Base-by-base conservation (phyloP, 2,113 vertebrate species). In the Emberiza fucata region DNA sequence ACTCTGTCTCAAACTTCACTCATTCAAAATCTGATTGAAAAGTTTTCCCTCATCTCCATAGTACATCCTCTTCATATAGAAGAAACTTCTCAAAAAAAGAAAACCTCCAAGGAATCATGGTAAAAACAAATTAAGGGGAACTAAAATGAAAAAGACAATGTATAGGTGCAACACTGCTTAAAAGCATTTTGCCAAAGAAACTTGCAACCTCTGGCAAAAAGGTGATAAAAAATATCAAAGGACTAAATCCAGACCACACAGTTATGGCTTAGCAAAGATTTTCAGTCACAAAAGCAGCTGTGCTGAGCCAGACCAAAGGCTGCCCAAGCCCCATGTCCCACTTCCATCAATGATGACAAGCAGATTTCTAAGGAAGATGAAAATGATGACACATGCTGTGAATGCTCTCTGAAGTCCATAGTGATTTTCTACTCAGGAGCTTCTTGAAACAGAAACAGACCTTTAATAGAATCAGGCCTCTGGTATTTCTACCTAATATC, bases 291-390 rank as follows among this genome's bases (percentile, higher is more conserved):
- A 73, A 3, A 71, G 11, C 17, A 90, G 37, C n/a, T 4, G 0
- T 65, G 24, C 19, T 72, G 53, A 94, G 22, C 12, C 44, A 79
- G 78, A 93, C 13, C 53, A 72, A 68, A 69, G 44, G 18, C 20
- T 5, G 0, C 8, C 47, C 35, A 84, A 78, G 11, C 33, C 33
- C 31, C 17, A 14, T 3, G 10, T 72, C 37, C 57, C n/a, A 53
- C 23, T 85, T 89, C 39, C 37, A 65, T 68, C 73, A 61, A 14
- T 31, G 48, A 44, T 3, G 3, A 42, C 72, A 89, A 66, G 35
- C 21, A 84, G 42, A 84, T 86, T 89, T 91, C 3, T 4, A 70
- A 93, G 51, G 29, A 63, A 84, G n/a, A 87, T 71, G 40, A 87
- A 85, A 93, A 94, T 33, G 19, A 79, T 59, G 40, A 51, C 2